Conservation (phyloP, 2,888 invertebrate genomes). For the Lochmaea crataegi region DNA sequence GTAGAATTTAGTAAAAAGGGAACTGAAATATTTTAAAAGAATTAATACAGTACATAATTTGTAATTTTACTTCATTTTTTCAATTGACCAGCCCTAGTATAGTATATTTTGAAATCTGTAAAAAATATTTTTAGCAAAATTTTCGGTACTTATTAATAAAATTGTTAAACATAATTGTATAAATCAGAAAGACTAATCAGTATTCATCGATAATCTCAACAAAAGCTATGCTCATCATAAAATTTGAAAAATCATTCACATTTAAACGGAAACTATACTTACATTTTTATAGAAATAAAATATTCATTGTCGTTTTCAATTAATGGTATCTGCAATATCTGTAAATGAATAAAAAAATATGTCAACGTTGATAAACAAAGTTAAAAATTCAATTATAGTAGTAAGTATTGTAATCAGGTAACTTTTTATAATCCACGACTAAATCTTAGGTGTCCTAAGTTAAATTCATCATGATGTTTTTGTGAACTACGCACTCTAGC, state of each 20-base stretch:
- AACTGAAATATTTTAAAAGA: background rate
- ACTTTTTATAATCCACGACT: slow-evolving; percentile 32
- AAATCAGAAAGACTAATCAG: slow-evolving; percentile 42
- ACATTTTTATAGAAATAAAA: background rate
- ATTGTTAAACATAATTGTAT: background rate
- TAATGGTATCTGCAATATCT: background rate
- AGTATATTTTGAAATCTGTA: background rate
- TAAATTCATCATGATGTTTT: slow-evolving; percentile 42
- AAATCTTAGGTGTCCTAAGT: slow-evolving; percentile 41
- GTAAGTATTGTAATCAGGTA: slow-evolving; percentile 21
- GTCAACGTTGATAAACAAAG: background rate
- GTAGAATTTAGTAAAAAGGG: background rate
- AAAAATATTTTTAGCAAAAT: background rate
- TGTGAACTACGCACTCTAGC: too few species aligned
- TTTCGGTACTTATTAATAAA: background rate
- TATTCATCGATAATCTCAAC: slow-evolving; percentile 37
- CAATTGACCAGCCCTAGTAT: background rate
- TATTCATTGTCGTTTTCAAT: background rate
- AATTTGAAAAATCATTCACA: background rate
- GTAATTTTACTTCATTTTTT: background rate
- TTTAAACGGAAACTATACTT: background rate
- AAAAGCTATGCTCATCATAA: slow-evolving; percentile 33
- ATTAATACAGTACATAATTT: too few species aligned
- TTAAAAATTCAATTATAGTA: background rate
- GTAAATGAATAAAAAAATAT: background rate